phyloP scores from a whole-genome alignment of 1,140 invertebrate species.

The Philaenus spumarius region DNA sequence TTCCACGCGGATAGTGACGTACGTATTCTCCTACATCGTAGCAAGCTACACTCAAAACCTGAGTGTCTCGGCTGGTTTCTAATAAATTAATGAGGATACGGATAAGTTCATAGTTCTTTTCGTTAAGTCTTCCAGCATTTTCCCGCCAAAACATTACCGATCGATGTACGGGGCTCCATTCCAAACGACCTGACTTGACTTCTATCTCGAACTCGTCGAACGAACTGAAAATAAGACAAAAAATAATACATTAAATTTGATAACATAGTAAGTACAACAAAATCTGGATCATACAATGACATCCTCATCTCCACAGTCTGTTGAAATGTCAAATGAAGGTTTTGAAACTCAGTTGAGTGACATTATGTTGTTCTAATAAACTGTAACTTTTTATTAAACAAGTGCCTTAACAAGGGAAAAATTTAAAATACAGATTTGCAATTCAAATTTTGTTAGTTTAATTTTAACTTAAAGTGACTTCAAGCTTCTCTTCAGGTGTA shows the following conservation, averaged over 20 bases:
- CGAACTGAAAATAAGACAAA: conserved; percentile 49
- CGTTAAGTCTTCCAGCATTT: conserved; percentile 92
- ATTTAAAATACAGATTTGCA: no score
- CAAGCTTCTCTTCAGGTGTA: no score
- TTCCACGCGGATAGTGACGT: conserved; percentile 97
- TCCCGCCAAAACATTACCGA: conserved; percentile 99
- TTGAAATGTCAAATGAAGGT: no score
- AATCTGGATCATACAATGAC: no score
- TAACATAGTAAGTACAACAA: no score
- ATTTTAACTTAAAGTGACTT: no score
- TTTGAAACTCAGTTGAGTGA: no score
- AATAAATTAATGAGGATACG: conserved; percentile 89
- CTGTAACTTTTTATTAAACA: no score
- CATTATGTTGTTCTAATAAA: no score
- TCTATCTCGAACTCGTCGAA: conserved; percentile 99
- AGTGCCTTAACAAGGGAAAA: no score
- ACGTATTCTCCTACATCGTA: conserved; percentile 99
- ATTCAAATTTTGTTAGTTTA: no score
- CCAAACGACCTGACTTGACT: conserved; percentile 83
- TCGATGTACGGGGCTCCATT: conserved; percentile 99
- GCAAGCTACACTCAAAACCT: conserved; percentile 95
- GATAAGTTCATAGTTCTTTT: conserved; percentile 96
- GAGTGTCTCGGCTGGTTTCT: conserved; percentile 82
- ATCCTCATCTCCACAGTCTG: no score
- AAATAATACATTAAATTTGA: background rate